These are phyloP conservation scores for Papilio gigon DNA, from an alignment of 2,888 invertebrate genomes.

Conservation along the genomic window DNA sequence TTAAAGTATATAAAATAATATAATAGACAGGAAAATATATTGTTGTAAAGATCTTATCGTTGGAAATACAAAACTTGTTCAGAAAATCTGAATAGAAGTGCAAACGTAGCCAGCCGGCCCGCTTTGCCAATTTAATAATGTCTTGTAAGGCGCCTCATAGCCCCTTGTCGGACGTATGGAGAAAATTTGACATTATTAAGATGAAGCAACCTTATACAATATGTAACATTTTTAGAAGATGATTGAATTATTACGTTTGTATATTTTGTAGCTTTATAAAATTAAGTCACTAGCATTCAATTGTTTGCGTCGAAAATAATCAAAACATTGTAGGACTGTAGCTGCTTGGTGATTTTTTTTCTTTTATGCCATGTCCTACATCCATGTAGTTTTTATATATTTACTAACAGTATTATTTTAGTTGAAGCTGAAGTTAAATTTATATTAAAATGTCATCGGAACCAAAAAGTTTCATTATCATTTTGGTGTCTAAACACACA, in stretches of 20 bases:
- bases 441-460: no score
- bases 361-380: no score
- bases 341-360: no score
- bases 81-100: conserved; percentile 58
- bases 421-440: no score
- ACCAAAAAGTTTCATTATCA: no score
- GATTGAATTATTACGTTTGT: background rate
- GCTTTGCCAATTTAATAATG: conserved; percentile 70
- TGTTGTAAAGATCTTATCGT: conserved; percentile 26
- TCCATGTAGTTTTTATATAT: no score
- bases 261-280: background rate
- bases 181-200: conserved; percentile 38
- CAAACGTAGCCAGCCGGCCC: conserved; percentile 51
- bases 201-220: conserved; percentile 17
- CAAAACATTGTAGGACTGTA: no score
- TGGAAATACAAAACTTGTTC: conserved; percentile 49
- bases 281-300: no score
- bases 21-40: background rate
- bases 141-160: conserved; percentile 61
- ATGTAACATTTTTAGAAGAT: background rate
- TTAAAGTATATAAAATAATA: background rate
- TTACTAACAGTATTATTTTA: no score
- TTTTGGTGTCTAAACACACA: no score
- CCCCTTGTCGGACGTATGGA: conserved; percentile 42
- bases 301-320: no score